Evolutionary conservation across 2,888 invertebrate genomes (phyloP).

Genomic region (Mesochorus sp.): DNA sequence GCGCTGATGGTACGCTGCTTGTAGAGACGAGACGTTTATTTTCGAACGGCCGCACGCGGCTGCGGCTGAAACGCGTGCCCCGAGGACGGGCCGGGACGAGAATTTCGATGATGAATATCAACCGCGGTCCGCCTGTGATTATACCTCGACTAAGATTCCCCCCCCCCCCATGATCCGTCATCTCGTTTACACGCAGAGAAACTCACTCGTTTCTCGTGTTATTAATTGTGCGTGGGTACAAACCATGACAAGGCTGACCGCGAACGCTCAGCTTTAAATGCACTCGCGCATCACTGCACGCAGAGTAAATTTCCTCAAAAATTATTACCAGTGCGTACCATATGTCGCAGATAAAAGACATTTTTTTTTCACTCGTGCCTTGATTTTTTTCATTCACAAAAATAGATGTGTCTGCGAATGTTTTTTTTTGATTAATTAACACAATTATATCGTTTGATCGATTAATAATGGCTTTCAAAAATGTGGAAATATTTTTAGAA

Average conservation of each 20-base stretch:
- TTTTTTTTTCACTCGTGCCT: too few species aligned
- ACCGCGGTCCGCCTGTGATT: slow-evolving; percentile 53
- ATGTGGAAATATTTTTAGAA: too few species aligned
- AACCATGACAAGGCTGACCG: slow-evolving; percentile 38
- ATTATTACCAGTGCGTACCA: too few species aligned
- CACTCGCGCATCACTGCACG: too few species aligned
- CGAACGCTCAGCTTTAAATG: slow-evolving; percentile 9
- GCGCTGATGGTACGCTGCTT: neutral
- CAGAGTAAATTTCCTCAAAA: too few species aligned
- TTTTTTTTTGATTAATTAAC: too few species aligned
- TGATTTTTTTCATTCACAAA: too few species aligned
- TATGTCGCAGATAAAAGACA: too few species aligned
- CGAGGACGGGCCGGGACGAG: slow-evolving; percentile 31
- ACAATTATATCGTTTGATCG: too few species aligned
- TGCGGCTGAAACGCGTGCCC: slow-evolving; percentile 10
- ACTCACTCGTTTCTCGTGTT: slow-evolving; percentile 16
- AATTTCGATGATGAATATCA: slow-evolving; percentile 61
- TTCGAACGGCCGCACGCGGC: slow-evolving; percentile 39
- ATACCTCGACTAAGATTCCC: slow-evolving; percentile 1
- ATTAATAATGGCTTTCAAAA: too few species aligned
- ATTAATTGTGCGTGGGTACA: slow-evolving; percentile 52
- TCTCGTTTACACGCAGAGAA: slow-evolving; percentile 24
- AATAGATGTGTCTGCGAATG: too few species aligned
- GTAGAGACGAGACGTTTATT: slow-evolving; percentile 55
- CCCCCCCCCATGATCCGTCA: slow-evolving; percentile 44